Evolutionary conservation across 2,113 vertebrate genomes (phyloP), one percentile per base, ranked within the genome.

Genomic region (Boleophthalmus pectinirostris): DNA sequence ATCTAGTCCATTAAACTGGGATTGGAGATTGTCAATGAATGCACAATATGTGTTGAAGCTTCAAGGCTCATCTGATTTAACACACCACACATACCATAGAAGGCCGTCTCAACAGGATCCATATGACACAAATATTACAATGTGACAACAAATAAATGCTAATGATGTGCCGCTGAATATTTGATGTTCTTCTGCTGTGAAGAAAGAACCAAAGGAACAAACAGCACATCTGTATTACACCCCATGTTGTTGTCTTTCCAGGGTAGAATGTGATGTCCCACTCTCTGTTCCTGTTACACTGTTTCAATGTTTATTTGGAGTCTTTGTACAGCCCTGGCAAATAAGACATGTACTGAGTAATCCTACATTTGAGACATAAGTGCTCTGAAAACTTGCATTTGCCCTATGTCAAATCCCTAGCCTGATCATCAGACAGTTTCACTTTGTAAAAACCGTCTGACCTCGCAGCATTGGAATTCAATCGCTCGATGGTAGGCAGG

Each of bases 1-100:
- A 63, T 64, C 33, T 18, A n/a, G 7, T 43, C 61, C 18, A n/a
- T 64, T 64, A 64, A 64, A 64, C 29, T 43, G 18, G 29, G 60
- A 38, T 35, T 63, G 1, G 18, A 64, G 10, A 64, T 33, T n/a
- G 18, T 38, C 21, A 16, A 29, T 46, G 23, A 58, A 68, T 49
- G 8, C 10, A 54, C 8, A 10, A n/a, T 29, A 29, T 10, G 51
- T 21, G 20, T 16, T 16, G 1, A 15, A 16, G 15, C 46, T 47
- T 14, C 14, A 16, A 16, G 46, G 12, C 15, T 47, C 15, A 16
- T 47, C 0, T 47, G 46, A 47, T 47, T 38, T 7, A 38, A 8
- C 5, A 38, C 35, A 38, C 0, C 5, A 12, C 45, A 46, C 8
- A 46, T 46, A 46, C 1, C 45, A 46, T 46, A 46, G n/a, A 49